These are phyloP conservation scores for Yponomeuta plumbellus DNA, from an alignment of 2,888 invertebrate genomes.

Conservation along the genomic window DNA sequence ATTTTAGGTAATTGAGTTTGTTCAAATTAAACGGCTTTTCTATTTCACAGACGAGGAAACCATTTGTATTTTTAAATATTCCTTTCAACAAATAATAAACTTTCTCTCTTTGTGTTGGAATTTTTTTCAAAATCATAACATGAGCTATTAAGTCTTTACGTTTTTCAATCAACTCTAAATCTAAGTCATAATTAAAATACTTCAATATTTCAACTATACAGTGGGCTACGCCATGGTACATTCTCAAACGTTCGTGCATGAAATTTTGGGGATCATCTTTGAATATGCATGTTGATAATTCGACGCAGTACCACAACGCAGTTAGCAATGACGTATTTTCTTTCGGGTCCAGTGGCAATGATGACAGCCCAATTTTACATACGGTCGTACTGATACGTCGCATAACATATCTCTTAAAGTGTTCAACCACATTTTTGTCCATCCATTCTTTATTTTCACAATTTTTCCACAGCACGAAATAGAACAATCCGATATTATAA, in stretches of 20 bases:
- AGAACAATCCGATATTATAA: background rate
- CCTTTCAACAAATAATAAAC: background rate
- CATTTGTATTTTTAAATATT: background rate
- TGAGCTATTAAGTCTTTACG: background rate
- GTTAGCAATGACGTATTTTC: background rate
- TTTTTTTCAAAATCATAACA: slow-evolving; percentile 1
- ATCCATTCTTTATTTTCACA: background rate
- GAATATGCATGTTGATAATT: background rate
- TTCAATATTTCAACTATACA: background rate
- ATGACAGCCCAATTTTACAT: background rate
- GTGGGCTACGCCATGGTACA: background rate
- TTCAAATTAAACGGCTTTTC: background rate
- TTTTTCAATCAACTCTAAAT: background rate
- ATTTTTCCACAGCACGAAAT: background rate
- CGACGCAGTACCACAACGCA: background rate
- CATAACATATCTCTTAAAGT: background rate
- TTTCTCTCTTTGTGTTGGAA: background rate
- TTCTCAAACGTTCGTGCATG: background rate
- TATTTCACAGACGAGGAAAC: background rate
- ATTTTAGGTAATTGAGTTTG: background rate
- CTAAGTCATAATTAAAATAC: background rate
- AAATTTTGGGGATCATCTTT: background rate
- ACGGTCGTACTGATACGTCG: background rate
- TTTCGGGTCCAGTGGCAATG: background rate
- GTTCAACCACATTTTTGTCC: background rate